Base-by-base conservation (phyloP, 1,140 invertebrate species). In the Scaptomyza graminum region DNA sequence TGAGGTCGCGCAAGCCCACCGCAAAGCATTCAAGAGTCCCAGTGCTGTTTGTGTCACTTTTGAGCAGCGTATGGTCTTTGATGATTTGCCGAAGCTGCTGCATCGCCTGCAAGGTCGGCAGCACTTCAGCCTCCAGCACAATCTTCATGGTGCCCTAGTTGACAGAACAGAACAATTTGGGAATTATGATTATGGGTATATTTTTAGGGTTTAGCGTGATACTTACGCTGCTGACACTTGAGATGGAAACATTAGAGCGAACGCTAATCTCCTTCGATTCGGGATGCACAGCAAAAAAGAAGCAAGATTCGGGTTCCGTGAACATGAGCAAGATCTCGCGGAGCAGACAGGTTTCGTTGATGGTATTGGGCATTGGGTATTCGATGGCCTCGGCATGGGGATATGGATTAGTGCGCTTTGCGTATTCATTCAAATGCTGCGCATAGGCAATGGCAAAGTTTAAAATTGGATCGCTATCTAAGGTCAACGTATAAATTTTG, bases 321-420 rank as follows among this genome's bases (percentile, higher is more conserved):
- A 92, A 91, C 90, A 91, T 92, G n/a, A 90, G 76, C 15, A 92
- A 57, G 15, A 91, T 85, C 49, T 92, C 91, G 3, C 91, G 65
- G 4, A 91, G 15, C 15, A 92, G 56, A 16, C 79, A 78, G 3
- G 51, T 54, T 50, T 92, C 91, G 1, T 66, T 72, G 8, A 50
- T 60, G 5, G 90, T 91, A 11, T 62, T 74, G 3, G 89, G 80
- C 60, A 70, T 13, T 12, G 52, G 25, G 7, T 71, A 34, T 0
- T 61, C 50, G 0, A 75, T 34, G 8, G 5, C 4, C 8, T 34
- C 9, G 8, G 8, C 31, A 2, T 1, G 31, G 9, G 31, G 31
- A 9, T 34, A 2, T 9, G 31, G 7, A 8, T 34, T 34, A 9
- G 83, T 11, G 5, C 72, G 56, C 5, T 56, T 25, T 0, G 59